Evolutionary conservation across 2,113 vertebrate genomes (phyloP).

Genomic region (Phylloscopus trochiloides): DNA sequence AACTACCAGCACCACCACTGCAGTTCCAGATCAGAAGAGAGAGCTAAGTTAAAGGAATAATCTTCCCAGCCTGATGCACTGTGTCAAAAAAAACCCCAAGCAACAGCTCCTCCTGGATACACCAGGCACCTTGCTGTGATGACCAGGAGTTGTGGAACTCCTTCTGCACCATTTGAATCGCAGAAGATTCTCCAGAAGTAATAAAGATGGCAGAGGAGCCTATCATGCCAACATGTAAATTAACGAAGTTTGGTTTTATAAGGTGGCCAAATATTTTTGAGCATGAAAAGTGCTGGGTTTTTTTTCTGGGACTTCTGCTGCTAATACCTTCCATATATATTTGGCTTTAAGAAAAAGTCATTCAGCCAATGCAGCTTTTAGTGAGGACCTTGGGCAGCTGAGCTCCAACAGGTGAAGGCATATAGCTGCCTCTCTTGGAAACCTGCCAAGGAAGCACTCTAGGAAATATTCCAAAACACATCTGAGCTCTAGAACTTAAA

Average conservation of each 20-base stretch:
- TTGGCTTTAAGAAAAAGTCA: background rate
- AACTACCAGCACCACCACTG: background rate
- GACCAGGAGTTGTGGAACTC: background rate
- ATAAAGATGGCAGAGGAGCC: background rate
- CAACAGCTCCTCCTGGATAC: background rate
- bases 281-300: background rate
- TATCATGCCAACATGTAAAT: background rate
- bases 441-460: background rate
- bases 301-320: background rate
- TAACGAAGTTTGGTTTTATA: background rate
- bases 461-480: background rate
- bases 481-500: background rate
- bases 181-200: background rate
- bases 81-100: background rate
- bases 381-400: background rate
- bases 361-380: background rate
- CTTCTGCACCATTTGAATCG: accelerated
- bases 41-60: background rate
- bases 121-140: background rate
- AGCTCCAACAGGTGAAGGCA: background rate
- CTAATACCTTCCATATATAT: background rate
- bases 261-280: background rate
- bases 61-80: background rate
- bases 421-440: background rate
- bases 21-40: background rate